Conservation (phyloP, 2,113 vertebrate species). For the Meleagris gallopavo region DNA sequence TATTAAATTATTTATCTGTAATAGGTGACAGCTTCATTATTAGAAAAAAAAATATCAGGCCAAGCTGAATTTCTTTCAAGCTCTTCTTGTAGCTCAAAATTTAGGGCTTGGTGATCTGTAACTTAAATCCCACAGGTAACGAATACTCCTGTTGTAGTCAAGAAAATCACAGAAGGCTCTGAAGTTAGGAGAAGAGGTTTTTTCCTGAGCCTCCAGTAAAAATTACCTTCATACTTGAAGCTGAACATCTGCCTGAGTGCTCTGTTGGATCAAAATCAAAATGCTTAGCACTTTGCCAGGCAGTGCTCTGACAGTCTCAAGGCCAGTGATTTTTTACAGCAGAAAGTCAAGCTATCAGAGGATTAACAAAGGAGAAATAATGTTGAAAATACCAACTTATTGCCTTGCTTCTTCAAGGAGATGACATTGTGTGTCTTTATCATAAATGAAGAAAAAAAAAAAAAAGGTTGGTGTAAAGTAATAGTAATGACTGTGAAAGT, state of each 20-base stretch:
- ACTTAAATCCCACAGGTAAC: neutral
- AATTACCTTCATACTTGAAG: constrained; percentile 53
- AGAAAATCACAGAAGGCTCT: constrained; percentile 33
- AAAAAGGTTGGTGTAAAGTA: neutral
- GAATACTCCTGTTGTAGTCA: neutral
- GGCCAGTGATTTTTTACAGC: constrained; percentile 29
- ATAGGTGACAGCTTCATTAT: neutral
- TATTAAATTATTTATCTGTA: neutral
- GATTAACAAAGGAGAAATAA: constrained; percentile 27
- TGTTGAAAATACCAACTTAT: neutral
- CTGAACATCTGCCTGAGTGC: constrained; percentile 55
- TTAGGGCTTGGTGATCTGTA: neutral
- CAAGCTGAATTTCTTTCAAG: neutral
- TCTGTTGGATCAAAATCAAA: constrained; percentile 54
- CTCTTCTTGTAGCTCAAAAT: neutral
- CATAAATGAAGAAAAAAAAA: neutral
- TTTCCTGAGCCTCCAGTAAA: neutral
- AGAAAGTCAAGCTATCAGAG: constrained; percentile 22
- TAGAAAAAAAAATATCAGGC: neutral
- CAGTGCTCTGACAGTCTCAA: constrained; percentile 30
- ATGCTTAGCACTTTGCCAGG: constrained; percentile 17
- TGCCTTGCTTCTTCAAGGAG: constrained; percentile 23
- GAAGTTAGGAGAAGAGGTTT: neutral
- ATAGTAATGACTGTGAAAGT: constrained; percentile 10
- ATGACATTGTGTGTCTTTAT: constrained; percentile 7